Percentiles rank a stretch among this genome's conserved stretches.
Evolutionary conservation across 2,113 vertebrate genomes (phyloP).

Genomic region (Chaetura pelagica): DNA sequence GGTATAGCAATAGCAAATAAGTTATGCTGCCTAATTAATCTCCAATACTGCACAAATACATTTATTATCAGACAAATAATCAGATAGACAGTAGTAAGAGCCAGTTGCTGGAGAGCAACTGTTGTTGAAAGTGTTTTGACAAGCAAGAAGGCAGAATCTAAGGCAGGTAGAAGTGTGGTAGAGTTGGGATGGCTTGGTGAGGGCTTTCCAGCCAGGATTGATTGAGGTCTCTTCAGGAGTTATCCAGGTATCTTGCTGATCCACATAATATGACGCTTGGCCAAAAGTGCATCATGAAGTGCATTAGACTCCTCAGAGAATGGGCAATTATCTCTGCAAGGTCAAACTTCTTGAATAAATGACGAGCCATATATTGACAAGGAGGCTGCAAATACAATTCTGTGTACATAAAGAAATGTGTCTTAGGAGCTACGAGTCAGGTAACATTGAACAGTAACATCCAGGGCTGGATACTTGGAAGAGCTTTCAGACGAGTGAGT

Average conservation of each 20-base stretch:
- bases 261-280: fast-evolving
- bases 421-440: neutral
- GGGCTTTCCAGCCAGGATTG: neutral
- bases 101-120: neutral
- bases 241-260: neutral
- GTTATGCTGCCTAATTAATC: fast-evolving
- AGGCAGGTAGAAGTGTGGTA: neutral
- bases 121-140: neutral
- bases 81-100: neutral
- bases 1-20: neutral
- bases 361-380: neutral
- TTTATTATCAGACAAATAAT: neutral
- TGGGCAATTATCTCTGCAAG: neutral
- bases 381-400: neutral
- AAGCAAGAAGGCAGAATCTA: neutral
- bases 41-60: fast-evolving
- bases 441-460: neutral
- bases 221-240: neutral
- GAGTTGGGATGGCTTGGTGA: neutral
- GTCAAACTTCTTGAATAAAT: neutral
- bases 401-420: neutral
- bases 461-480: neutral
- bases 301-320: fast-evolving
- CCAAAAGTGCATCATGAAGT: neutral
- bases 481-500: neutral